Conservation (phyloP, 2,888 invertebrate species). For the Pimpla rufipes region DNA sequence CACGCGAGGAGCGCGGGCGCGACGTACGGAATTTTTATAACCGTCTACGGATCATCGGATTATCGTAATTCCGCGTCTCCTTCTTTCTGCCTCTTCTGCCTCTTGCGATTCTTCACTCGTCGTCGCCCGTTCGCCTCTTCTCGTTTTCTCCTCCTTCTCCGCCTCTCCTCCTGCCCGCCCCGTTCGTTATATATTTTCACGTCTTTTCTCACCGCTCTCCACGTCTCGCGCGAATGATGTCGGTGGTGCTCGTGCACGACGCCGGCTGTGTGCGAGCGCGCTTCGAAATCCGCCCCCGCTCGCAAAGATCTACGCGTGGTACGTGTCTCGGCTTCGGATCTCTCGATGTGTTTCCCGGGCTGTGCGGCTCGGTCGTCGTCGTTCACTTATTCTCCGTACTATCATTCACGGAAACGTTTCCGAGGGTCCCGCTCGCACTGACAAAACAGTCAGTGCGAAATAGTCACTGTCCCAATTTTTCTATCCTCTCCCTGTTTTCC, state of each 20-base stretch:
- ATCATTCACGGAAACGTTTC: constrained; percentile 10
- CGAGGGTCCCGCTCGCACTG: neutral
- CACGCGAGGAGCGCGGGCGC: neutral
- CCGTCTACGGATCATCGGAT: constrained; percentile 55
- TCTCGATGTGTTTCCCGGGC: constrained; percentile 38
- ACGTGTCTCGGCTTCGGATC: constrained; percentile 45
- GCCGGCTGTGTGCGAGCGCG: constrained; percentile 12
- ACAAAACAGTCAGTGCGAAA: neutral
- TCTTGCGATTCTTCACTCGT: constrained; percentile 39
- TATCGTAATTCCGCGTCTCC: constrained; percentile 55
- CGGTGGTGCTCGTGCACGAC: constrained; percentile 20
- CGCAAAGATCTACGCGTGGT: constrained; percentile 39
- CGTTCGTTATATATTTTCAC: constrained; percentile 42
- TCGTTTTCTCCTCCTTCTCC: constrained; percentile 24
- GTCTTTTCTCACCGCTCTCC: constrained; percentile 40
- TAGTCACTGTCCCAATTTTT: neutral
- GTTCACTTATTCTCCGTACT: constrained; percentile 28
- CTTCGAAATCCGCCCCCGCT: constrained; percentile 28
- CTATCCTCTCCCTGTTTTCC: neutral
- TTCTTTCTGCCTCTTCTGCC: constrained; percentile 13
- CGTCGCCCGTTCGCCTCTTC: constrained; percentile 37
- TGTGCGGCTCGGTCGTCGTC: constrained; percentile 27
- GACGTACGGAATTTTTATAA: constrained; percentile 47
- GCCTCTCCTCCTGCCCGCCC: constrained; percentile 6
- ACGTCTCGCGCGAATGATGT: constrained; percentile 6